phyloP scores from a whole-genome alignment of 1,140 invertebrate genomes.

The Drosophila athabasca region DNA sequence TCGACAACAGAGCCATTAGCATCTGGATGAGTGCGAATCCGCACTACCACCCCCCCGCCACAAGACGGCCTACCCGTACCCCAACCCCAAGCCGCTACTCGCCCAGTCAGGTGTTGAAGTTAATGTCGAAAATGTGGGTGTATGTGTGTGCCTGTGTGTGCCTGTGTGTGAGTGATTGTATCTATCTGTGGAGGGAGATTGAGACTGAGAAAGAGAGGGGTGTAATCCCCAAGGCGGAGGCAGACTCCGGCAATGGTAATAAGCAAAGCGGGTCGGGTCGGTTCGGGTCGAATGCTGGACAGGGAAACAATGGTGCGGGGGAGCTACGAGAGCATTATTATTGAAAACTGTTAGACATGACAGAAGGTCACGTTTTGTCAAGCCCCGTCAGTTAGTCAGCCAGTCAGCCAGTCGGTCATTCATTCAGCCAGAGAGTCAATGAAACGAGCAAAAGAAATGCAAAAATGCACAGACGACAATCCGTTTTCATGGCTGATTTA shows the following conservation, averaged over 20 bases:
- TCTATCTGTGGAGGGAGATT: not conserved
- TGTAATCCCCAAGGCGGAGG: conserved; percentile 64
- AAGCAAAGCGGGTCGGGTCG: conserved; percentile 44
- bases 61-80: too few species aligned
- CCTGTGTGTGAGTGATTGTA: not conserved
- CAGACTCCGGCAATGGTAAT: conserved; percentile 50
- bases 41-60: too few species aligned
- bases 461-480: conserved; percentile 74
- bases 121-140: conserved; percentile 34
- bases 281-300: conserved; percentile 14
- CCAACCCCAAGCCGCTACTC: not conserved
- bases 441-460: conserved; percentile 75
- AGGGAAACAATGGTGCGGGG: not conserved
- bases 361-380: conserved; percentile 71
- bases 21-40: conserved; percentile 48
- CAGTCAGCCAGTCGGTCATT: conserved; percentile 15
- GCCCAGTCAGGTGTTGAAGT: conserved; percentile 60
- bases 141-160: not conserved
- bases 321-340: conserved; percentile 55
- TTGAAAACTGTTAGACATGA: conserved; percentile 79
- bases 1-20: conserved; percentile 75
- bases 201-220: conserved; percentile 5
- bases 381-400: conserved; percentile 28
- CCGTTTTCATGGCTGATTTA: conserved; percentile 81
- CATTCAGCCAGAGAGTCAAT: conserved; percentile 51